These are phyloP conservation scores for Hydrotaea cyrtoneurina DNA, from an alignment of 2,888 invertebrate species.

Conservation along the genomic window DNA sequence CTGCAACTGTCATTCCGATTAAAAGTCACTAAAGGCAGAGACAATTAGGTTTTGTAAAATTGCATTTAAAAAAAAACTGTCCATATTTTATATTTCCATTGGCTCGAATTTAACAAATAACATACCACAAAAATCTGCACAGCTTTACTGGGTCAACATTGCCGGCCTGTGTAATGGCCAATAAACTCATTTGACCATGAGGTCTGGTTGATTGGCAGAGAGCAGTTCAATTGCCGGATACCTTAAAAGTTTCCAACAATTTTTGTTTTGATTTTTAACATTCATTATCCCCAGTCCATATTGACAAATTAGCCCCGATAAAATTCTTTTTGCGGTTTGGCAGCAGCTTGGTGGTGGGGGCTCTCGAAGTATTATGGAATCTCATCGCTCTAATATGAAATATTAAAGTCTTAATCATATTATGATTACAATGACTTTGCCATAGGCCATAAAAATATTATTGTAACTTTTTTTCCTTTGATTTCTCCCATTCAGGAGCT, in stretches of 20 bases:
- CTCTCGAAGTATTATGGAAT: slow-evolving; percentile 31
- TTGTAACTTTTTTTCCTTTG: slow-evolving; percentile 34
- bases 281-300: not conserved
- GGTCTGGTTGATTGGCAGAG: not conserved
- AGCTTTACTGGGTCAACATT: not conserved
- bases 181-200: not conserved
- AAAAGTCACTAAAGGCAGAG: no score
- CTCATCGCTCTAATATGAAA: slow-evolving; percentile 43
- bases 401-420: slow-evolving; percentile 55
- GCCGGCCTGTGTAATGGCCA: not conserved
- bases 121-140: no score
- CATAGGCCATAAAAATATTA: slow-evolving; percentile 50
- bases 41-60: no score
- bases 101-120: no score
- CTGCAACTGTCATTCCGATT: no score
- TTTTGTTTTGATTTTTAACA: not conserved
- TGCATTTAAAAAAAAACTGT: no score
- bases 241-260: not conserved
- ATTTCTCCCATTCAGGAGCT: slow-evolving; percentile 4
- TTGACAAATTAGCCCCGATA: slow-evolving; percentile 25
- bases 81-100: no score
- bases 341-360: not conserved
- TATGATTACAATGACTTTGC: slow-evolving; percentile 57
- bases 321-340: slow-evolving; percentile 3
- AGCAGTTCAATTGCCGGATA: not conserved